Base-by-base conservation (phyloP, 2,113 vertebrate genomes). In the Nicator chloris region DNA sequence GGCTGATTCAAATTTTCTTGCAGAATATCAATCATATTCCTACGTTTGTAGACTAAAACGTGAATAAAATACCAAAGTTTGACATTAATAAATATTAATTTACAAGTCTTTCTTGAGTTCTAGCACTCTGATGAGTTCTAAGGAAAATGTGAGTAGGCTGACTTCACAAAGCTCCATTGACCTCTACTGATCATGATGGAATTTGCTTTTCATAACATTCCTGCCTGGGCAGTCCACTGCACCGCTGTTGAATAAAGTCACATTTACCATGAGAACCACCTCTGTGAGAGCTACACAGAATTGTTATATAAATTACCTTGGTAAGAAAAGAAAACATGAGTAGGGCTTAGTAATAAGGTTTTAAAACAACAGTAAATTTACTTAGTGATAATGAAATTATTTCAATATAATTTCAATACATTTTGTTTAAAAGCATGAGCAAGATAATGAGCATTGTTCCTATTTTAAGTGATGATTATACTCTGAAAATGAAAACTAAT, bases 1-100 rank as follows among this genome's bases (percentile, higher is more conserved):
- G 73, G 61, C 37, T 54, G 49, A 91, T 82, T 91, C 61, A 88
- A 82, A 91, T 76, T 76, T 84, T 69, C 66, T 82, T 87, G n/a
- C 78, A 95, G 91, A 95, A 92, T 92, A 95, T 51, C 84, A 96
- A 87, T 80, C 35, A 14, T 35, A 86, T 76, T 76, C 37, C 61
- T 68, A 91, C 69, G 82, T 84, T 81, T 82, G 18, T 30, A 79
- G 81, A 82, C 82, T 85, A 87, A 85, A 85, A 45, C 42, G 87
- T 87, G 50, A 96, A 91, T 86, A 91, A 95, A 95, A 91, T 82
- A 87, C 65, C 69, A 61, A 95, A 69, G 57, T 72, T 78, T 91
- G 81, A 82, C 78, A 77, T 65, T 50, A 97, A 91, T 94, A 93
- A 96, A 91, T 90, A 94, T 80, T 91, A 89, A 91, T 87, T 91